Evolutionary conservation across 2,113 vertebrate genomes (phyloP), one percentile per base, ranked within the genome.

Genomic region (Osmerus mordax): DNA sequence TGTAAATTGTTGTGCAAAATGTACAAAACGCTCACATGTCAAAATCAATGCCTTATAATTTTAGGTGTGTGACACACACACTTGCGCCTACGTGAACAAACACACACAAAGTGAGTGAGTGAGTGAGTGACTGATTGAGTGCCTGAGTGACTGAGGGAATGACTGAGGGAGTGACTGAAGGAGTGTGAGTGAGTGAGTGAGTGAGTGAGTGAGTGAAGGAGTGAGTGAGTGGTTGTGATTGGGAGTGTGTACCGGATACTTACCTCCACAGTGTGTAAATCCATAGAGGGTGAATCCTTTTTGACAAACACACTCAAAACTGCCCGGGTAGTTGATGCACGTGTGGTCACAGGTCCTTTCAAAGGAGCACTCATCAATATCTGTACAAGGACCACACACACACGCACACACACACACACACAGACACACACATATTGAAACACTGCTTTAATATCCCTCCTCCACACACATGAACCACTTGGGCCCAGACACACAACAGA

Each of bases 301-400:
- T 76, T 93, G 93, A 73, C 97, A 99, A 56, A 95, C 74, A 61
- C 97, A 99, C 80, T 97, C 95, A 19, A 94, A 99, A 86, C 94
- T 95, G 64, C 97, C 97, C 0, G 95, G 94, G 77, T 96, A 98
- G 91, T 99, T 99, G 91, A 97, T 92, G 75, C 97, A 99, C 74
- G 91, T 92, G 89, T 99, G 97, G 85, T 98, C 97, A 0, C 97
- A 99, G 54, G 96, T 94, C 76, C 97, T 88, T 83, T 97, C 96
- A 1, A 99, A 99, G 66, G 96, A 97, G 67, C 97, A 99, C 86
- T 98, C 97, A 0, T 99, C 96, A 23, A 98, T 93, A 81, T 98
- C 97, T 98, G 90, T 6, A 60, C 36, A 54, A 11, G 21, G 19
- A 15, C 28, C 13, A 64, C 62, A 18, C 61, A 32, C 65, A 67